Evolutionary conservation across 2,888 invertebrate genomes (phyloP), one percentile per base, ranked within the genome.

Genomic region (Microplitis deprimator): DNA sequence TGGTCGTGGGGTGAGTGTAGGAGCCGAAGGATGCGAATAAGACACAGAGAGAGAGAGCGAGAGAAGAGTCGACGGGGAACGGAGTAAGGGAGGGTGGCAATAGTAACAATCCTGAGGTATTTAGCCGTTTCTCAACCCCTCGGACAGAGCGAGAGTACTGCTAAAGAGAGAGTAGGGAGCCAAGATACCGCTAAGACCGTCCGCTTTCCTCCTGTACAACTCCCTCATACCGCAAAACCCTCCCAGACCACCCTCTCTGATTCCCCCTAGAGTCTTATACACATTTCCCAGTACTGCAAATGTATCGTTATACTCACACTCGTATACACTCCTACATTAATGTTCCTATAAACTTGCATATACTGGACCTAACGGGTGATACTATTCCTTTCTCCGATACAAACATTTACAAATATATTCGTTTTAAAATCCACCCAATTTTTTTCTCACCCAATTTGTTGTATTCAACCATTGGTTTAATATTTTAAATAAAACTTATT

Each of bases 31-130:
- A 81, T 76, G 60, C 68, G 79, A 79, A 41, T 20, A 61, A 67
- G 67, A 67, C 62, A 67, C 65, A 65, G 50, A 20, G 39, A 64
- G 60, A 39, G n/a, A 72, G 72, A 59, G 16, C 29, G 17, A 73
- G 17, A 62, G 67, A 50, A 65, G 13, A 67, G 60, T 70, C 70
- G 38, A 62, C 61, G 60, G 71, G 71, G 59, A 50, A 41, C 75
- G 79, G 80, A 50, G 80, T 79, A 76, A 77, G 73, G 81, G 81
- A 80, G 80, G 85, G 85, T 87, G 84, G 89, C 87, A 89, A 88
- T 88, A 87, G 89, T 90, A 89, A 90, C 89, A 89, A 89, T 89
- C 88, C 88, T 87, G 89, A 89, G 89, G 89, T 89, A 90, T 89
- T 89, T 89, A 90, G 89, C 88, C 86, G 86, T 84, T 85, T 64